phyloP scores from a whole-genome alignment of 1,140 invertebrate genomes.

The Thaumatotibia leucotreta region DNA sequence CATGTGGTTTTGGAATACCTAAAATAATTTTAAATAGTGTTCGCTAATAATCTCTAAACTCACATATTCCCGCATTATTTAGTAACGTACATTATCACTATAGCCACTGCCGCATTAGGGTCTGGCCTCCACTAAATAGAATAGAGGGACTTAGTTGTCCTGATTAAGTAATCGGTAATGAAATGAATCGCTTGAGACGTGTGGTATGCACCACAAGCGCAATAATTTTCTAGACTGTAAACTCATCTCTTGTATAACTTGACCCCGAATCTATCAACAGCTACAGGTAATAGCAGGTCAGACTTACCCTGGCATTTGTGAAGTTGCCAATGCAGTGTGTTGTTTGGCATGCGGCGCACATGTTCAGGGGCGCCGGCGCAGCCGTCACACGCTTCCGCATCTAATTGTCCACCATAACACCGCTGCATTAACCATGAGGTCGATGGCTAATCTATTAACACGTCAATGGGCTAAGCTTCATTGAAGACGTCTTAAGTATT shows the following conservation, averaged over 20 bases:
- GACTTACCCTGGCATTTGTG: neutral
- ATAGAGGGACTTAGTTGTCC: no score
- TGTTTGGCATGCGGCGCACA: constrained; percentile 17
- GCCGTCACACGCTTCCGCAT: constrained; percentile 16
- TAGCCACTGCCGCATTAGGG: no score
- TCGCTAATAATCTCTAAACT: no score
- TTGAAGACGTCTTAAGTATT: neutral
- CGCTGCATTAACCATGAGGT: neutral
- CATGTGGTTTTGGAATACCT: no score
- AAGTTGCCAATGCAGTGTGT: neutral
- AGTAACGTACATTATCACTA: no score
- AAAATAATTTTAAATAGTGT: no score
- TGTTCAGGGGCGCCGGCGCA: constrained; percentile 11
- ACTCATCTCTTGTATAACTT: neutral
- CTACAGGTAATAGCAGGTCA: neutral
- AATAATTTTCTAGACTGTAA: neutral
- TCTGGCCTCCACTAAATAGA: no score
- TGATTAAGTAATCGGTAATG: no score
- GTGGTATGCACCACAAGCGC: neutral
- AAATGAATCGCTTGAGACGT: neutral
- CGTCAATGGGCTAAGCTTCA: neutral
- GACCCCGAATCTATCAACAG: neutral
- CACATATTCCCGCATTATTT: no score
- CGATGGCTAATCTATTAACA: neutral
- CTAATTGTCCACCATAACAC: constrained; percentile 15